phyloP scores from a whole-genome alignment of 2,888 invertebrate species.

The Drosophila heteroneura region DNA sequence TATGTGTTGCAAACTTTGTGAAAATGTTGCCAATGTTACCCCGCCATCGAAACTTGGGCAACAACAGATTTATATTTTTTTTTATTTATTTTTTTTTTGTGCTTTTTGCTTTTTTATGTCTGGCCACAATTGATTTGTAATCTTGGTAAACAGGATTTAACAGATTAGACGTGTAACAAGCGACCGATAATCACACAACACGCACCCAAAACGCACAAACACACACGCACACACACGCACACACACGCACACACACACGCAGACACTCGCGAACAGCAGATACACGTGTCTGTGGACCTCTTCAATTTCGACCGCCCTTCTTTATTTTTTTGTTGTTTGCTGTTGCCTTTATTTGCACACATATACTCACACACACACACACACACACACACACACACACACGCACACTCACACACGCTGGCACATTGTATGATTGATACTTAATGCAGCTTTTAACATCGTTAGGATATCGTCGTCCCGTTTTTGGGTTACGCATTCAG shows the following conservation, averaged over 20 bases:
- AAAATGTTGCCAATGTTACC: slow-evolving; percentile 20
- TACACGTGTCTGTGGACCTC: slow-evolving; percentile 65
- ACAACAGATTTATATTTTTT: slow-evolving; percentile 18
- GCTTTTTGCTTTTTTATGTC: slow-evolving; percentile 54
- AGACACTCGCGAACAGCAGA: slow-evolving; percentile 11
- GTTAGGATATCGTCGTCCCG: slow-evolving; percentile 67
- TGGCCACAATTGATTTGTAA: slow-evolving; percentile 80
- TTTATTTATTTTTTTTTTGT: slow-evolving; percentile 36
- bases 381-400: slow-evolving; percentile 1
- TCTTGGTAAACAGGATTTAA: slow-evolving; percentile 81
- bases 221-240: background rate
- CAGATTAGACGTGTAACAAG: slow-evolving; percentile 81
- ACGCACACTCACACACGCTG: slow-evolving; percentile 2
- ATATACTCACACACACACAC: background rate
- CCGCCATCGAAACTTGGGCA: background rate
- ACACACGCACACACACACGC: background rate
- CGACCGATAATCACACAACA: slow-evolving; percentile 72
- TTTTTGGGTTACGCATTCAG: slow-evolving; percentile 33
- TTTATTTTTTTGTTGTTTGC: slow-evolving; percentile 33
- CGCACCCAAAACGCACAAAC: slow-evolving; percentile 39
- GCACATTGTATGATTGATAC: slow-evolving; percentile 68
- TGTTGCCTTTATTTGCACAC: slow-evolving; percentile 12
- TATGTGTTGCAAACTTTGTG: slow-evolving; percentile 45
- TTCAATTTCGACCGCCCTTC: slow-evolving; percentile 54
- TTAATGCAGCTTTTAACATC: slow-evolving; percentile 79